Evolutionary conservation across 2,797 vertebrate genomes (phyloP), one percentile per base, ranked within the genome.

Genomic region (Mormyrops boulengeri): DNA sequence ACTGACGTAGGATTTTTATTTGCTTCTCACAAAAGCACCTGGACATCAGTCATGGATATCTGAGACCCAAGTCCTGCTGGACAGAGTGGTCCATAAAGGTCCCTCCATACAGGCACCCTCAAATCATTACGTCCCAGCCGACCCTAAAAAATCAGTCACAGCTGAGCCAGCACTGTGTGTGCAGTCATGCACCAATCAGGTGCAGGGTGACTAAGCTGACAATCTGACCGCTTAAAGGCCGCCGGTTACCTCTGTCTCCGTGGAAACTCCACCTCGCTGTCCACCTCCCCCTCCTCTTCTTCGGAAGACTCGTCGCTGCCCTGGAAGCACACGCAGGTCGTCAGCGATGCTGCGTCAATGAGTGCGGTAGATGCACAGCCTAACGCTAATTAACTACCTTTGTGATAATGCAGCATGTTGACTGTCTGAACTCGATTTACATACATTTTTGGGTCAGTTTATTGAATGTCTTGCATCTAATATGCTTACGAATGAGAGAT

Each of bases 181-280:
- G 38, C 30, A 73, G 14, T n/a, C n/a, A 52, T 0, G 11, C 2
- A 5, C 7, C 41, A 82, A 47, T n/a, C 77, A 47, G 6, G 19
- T 47, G 47, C 77, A 47, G 77, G 41, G 38, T 82, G 7, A 44
- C 38, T 47, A 8, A 47, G 77, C 41, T n/a, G 38, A 17, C 77
- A 30, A 34, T 50, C 22, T 53, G 85, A 34, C 49, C 17, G 0
- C 34, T 26, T 34, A 90, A 55, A 30, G 62, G 69, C 82, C 90
- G 82, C 38, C 49, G 88, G 91, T 96, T 96, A 99, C 98, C 98
- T 98, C 94, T 97, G 99, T 94, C 98, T 97, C 94, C 98, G 95
- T 94, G 99, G 99, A 96, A 99, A 99, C 93, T 99, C 99, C 91
- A 99, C 98, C 95, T 99, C 99, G 91, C 99, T 99, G 90, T 99